Percentiles rank a stretch among this genome's conserved stretches.
These are phyloP conservation scores for Tyrophagus putrescentiae DNA, from an alignment of 1,140 invertebrate species.

Conservation along the genomic window DNA sequence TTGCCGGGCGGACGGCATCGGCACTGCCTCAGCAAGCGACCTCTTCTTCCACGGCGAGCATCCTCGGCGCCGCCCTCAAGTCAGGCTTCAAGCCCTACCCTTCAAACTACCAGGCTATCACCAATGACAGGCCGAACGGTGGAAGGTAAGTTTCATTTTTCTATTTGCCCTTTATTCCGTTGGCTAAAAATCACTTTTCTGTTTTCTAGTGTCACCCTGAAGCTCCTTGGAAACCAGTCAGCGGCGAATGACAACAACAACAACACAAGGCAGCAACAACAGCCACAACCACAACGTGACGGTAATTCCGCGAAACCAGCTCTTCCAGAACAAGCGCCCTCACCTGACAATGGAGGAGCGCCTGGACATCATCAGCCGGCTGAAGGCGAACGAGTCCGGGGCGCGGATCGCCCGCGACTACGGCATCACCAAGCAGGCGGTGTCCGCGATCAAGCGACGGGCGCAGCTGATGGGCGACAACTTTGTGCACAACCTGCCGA, in stretches of 20 bases:
- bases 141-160: too few relatives aligned
- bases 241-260: neutral
- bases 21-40: too few relatives aligned
- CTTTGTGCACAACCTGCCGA: too few relatives aligned
- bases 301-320: too few relatives aligned
- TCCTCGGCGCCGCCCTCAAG: neutral
- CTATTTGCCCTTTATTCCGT: too few relatives aligned
- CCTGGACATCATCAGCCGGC: constrained; percentile 11
- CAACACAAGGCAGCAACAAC: too few relatives aligned
- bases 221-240: too few relatives aligned
- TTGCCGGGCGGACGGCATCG: neutral
- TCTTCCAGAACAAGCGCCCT: neutral
- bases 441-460: constrained; percentile 14
- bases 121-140: neutral
- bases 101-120: neutral
- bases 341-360: constrained; percentile 8
- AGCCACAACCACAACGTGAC: too few relatives aligned
- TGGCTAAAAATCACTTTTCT: too few relatives aligned
- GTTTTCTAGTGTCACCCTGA: too few relatives aligned
- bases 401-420: constrained; percentile 15
- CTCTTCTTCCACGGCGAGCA: neutral
- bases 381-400: constrained; percentile 9
- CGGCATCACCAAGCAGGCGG: constrained; percentile 9
- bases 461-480: constrained; percentile 16
- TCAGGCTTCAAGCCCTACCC: constrained; percentile 3